phyloP scores from a whole-genome alignment of 2,113 vertebrate genomes.

The Pipa parva region DNA sequence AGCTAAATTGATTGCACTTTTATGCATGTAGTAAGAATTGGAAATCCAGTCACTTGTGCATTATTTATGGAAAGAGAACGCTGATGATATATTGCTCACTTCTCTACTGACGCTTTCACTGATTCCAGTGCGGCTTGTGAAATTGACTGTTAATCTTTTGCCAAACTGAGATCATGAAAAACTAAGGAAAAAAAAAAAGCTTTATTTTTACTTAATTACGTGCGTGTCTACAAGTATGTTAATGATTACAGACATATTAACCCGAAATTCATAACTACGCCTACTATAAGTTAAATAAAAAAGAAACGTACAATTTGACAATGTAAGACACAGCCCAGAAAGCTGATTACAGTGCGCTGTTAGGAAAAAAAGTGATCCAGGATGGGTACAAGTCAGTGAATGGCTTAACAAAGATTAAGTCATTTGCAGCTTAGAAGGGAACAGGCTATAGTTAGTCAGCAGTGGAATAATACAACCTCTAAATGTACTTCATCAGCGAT shows the following conservation, averaged over 20 bases:
- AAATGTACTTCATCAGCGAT: slow-evolving; percentile 19
- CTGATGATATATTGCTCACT: too few species aligned
- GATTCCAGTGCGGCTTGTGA: too few species aligned
- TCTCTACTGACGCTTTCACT: too few species aligned
- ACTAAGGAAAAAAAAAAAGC: too few species aligned
- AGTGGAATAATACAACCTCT: slow-evolving; percentile 35
- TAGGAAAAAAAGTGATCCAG: not conserved
- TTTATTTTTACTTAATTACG: not conserved
- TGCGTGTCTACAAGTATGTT: not conserved
- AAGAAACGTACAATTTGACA: not conserved
- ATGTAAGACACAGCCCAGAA: not conserved
- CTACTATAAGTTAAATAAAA: not conserved
- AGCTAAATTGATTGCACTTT: too few species aligned
- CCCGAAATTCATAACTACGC: not conserved
- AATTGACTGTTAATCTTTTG: too few species aligned
- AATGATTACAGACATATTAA: not conserved
- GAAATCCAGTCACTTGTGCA: too few species aligned
- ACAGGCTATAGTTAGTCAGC: slow-evolving; percentile 29
- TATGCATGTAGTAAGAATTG: too few species aligned
- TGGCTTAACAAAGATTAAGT: slow-evolving; percentile 36
- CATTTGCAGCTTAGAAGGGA: slow-evolving; percentile 30
- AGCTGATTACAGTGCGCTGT: not conserved
- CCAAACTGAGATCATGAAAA: too few species aligned
- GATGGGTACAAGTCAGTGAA: not conserved
- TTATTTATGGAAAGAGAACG: too few species aligned